Conservation (phyloP, 2,797 vertebrate species). For the Gadopsis marmoratus region DNA sequence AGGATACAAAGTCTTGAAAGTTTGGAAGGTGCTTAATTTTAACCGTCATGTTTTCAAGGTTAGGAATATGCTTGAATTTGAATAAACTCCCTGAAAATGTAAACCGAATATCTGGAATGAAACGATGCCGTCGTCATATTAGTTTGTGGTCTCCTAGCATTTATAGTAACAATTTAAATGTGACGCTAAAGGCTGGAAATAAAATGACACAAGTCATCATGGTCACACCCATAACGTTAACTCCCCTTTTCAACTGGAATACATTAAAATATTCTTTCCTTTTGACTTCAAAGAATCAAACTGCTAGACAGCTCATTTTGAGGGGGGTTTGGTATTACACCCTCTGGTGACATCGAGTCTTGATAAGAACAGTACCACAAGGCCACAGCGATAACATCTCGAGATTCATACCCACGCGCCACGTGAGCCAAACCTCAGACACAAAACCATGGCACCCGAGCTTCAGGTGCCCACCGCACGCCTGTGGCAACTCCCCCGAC, state of each 20-base stretch:
- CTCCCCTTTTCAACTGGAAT: not conserved
- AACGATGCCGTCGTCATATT: too few relatives aligned
- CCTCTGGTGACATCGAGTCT: slow-evolving; percentile 2
- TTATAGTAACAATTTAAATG: too few relatives aligned
- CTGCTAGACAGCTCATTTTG: not conserved
- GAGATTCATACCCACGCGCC: slow-evolving; percentile 15
- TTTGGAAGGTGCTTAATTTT: too few relatives aligned
- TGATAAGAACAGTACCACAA: slow-evolving; percentile 48
- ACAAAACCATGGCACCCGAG: slow-evolving; percentile 28
- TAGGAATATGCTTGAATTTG: too few relatives aligned
- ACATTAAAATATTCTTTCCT: not conserved
- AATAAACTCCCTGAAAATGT: too few relatives aligned
- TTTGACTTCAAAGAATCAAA: not conserved
- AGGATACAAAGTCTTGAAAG: too few relatives aligned
- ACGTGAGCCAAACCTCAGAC: slow-evolving; percentile 50
- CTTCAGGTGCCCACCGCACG: slow-evolving; percentile 45
- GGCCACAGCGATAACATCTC: slow-evolving; percentile 42
- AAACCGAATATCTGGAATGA: too few relatives aligned
- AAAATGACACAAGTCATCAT: not conserved
- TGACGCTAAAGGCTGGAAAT: too few relatives aligned
- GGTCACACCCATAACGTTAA: not conserved
- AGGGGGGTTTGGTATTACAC: not conserved
- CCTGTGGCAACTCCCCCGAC: slow-evolving; percentile 24
- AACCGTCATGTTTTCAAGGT: too few relatives aligned
- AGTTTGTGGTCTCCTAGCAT: too few relatives aligned